Conservation (phyloP, 2,888 invertebrate species). For the Empis livida region DNA sequence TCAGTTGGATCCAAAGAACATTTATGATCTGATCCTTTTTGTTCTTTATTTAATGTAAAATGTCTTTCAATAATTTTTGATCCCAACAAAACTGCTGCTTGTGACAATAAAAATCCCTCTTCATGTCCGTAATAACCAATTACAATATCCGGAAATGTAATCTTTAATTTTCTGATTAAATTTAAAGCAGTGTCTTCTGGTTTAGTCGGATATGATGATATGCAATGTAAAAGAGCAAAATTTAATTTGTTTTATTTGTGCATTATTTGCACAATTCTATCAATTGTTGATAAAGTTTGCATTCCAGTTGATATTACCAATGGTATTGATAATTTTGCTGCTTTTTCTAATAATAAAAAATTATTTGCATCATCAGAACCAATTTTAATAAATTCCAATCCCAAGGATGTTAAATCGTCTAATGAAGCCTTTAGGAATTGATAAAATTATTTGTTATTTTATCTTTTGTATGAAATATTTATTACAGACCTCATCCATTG, state of each 20-base stretch:
- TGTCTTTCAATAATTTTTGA: conserved; percentile 69
- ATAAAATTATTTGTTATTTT: not conserved
- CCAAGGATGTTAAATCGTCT: conserved; percentile 47
- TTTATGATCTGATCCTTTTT: conserved; percentile 68
- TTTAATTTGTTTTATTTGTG: conserved; percentile 33
- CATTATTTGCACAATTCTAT: conserved; percentile 40
- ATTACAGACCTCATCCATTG: conserved; percentile 57
- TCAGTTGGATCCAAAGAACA: conserved; percentile 60
- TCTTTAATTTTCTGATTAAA: conserved; percentile 48
- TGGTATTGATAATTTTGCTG: conserved; percentile 50
- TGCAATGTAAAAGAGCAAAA: conserved; percentile 61
- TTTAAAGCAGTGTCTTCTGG: conserved; percentile 52
- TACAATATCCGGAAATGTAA: conserved; percentile 50
- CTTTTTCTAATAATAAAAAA: conserved; percentile 51
- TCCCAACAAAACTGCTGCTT: conserved; percentile 61
- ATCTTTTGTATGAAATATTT: not conserved
- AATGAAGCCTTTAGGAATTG: conserved; percentile 47
- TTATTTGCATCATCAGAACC: conserved; percentile 78
- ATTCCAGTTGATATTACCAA: conserved; percentile 71
- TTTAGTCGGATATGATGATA: conserved; percentile 66
- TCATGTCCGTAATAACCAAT: conserved; percentile 80
- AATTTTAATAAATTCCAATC: conserved; percentile 70
- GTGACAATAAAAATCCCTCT: conserved; percentile 48
- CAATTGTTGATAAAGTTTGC: conserved; percentile 52
- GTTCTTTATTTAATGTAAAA: conserved; percentile 57